These are phyloP conservation scores for Tetrao urogallus DNA, from an alignment of 2,113 vertebrate species.

Conservation along the genomic window DNA sequence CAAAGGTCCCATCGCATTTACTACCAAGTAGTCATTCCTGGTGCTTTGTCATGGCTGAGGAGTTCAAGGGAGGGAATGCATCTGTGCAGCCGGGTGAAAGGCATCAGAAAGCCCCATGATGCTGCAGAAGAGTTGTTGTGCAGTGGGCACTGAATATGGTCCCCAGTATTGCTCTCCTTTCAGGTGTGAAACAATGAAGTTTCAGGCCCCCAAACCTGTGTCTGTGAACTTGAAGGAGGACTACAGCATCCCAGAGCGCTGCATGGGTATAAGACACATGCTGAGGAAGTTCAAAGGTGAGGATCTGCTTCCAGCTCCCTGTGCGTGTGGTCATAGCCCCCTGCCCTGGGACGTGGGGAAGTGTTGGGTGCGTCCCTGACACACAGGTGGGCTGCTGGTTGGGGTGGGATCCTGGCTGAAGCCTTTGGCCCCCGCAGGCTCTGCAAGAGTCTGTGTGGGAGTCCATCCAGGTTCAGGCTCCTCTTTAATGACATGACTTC, in stretches of 20 bases:
- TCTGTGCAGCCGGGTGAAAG: neutral
- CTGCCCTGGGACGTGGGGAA: neutral
- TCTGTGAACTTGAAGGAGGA: slow-evolving; percentile 36
- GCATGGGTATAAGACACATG: slow-evolving; percentile 63
- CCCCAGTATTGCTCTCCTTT: neutral
- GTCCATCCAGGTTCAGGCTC: neutral
- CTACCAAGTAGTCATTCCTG: neutral
- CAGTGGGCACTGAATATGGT: neutral
- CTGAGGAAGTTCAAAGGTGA: slow-evolving; percentile 69
- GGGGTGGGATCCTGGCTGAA: neutral
- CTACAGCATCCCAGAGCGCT: slow-evolving; percentile 54
- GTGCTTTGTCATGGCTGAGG: neutral
- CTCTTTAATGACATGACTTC: neutral
- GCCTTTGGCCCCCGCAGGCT: neutral
- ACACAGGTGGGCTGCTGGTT: neutral
- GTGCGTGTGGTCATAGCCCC: too few relatives aligned
- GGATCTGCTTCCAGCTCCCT: neutral
- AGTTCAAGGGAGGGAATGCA: neutral
- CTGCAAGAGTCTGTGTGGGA: neutral
- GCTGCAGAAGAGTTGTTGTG: rapidly evolving
- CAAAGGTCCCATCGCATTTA: neutral
- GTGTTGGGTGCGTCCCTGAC: neutral
- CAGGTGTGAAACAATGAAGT: slow-evolving; percentile 25
- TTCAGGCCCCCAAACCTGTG: neutral
- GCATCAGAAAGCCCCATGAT: rapidly evolving